Conservation (phyloP, 2,113 vertebrate species). For the Xiphorhynchus elegans region DNA sequence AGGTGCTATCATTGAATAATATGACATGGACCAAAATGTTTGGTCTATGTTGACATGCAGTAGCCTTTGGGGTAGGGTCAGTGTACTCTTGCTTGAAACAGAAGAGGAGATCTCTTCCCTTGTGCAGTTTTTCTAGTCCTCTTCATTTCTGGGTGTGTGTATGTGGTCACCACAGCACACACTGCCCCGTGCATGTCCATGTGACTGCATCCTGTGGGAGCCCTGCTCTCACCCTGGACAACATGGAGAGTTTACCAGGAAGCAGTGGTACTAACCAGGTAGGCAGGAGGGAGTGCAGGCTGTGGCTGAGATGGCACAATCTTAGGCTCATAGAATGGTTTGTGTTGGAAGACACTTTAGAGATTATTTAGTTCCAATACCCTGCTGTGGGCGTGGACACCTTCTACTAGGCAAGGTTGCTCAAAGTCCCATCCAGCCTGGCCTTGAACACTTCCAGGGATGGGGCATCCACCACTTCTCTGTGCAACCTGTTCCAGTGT, state of each 20-base stretch:
- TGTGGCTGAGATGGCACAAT: neutral
- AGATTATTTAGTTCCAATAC: neutral
- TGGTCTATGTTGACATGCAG: neutral
- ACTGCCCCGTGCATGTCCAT: accelerated
- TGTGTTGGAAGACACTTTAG: neutral
- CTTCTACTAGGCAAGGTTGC: neutral
- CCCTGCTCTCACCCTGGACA: neutral
- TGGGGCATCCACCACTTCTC: neutral
- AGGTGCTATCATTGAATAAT: neutral
- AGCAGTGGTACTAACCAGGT: neutral
- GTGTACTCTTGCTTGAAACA: neutral
- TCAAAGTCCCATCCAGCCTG: neutral
- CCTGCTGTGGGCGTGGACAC: neutral
- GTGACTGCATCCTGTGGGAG: neutral
- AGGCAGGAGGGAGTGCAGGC: neutral
- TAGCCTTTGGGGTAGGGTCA: neutral
- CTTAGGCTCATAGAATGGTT: neutral
- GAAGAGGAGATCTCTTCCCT: neutral
- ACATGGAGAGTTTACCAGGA: neutral
- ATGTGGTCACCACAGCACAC: neutral
- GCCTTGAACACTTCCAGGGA: neutral
- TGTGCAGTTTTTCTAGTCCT: neutral
- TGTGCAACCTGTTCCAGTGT: neutral
- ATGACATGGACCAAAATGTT: neutral
- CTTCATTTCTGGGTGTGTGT: neutral